Evolutionary conservation across 92 coral and sea anemone species (phyloP), one percentile per base, ranked within the genome.

Genomic region (Epizoanthus stellaris): DNA sequence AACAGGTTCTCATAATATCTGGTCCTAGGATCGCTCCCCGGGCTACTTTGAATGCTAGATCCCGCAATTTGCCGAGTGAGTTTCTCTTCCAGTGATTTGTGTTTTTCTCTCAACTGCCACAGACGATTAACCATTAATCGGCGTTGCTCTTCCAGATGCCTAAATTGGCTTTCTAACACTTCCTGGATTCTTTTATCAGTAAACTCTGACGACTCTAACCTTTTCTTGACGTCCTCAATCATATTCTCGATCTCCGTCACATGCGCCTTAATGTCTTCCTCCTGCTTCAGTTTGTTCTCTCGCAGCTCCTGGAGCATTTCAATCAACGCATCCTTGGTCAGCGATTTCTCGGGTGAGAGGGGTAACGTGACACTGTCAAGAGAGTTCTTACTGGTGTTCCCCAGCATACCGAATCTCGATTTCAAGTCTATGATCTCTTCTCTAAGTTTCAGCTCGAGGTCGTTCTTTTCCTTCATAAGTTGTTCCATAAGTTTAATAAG

Each of bases 401-500:
- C 91, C 7, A 87, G 88, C 38, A 82, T 81, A 21, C 93, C 89
- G 82, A 92, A 95, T 58, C 83, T 89, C 34, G 92, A 88, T 76
- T 93, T 94, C 80, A 94, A 82, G 16, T 92, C 94, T 16, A 90
- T 73, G n/a, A 94, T 92, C 84, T 94, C 98, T 67, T 94, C 88
- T 59, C 98, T 85, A 61, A 94, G 75, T 80, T 94, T 94, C 64
- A 92, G 73, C 73, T 94, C 98, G 9, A 94, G 89, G 23, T 77
- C 77, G 76, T 90, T 94, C 80, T 88, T 94, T 86, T 94, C 98
- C 61, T 64, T 86, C 98, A 94, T 90, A 56, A 94, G 89, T 67
- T 94, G 94, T 62, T 94, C 98, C 98, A 94, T 94, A 59, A 94
- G 75, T 79, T 92, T 92, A 57, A 94, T 88, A 68, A 94, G 92